Evolutionary conservation across 2,113 vertebrate genomes (phyloP), one percentile per base, ranked within the genome.

Genomic region (Campylomormyrus numenius): DNA sequence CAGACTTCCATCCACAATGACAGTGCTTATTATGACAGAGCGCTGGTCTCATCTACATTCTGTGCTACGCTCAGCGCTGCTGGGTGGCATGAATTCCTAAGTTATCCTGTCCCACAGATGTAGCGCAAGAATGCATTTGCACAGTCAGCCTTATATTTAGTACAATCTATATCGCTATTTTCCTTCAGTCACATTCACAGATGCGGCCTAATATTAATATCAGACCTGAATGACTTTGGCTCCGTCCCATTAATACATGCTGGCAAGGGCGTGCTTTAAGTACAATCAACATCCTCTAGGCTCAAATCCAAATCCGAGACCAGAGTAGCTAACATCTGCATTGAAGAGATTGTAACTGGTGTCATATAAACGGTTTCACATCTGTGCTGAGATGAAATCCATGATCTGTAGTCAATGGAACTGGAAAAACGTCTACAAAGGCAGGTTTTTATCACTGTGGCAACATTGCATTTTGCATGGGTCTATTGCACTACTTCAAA

Each of bases 1-100:
- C 50, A 62, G 90, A 48, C 88, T 56, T 89, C 88, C 70, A 89
- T 91, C 84, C 49, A 58, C 39, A 83, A 83, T 89, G 90, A 89
- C 88, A 83, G 88, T 35, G 70, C 89, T 91, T 89, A 91, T 91
- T 89, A 89, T 89, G 88, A 91, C n/a, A 46, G 88, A 91, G 90
- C 8, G 17, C n/a, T 39, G 53, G 24, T 49, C 49, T 87, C 39
- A 39, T 89, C 50, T 49, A 13, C 89, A 49, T 85, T 31, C 80
- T 45, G 45, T 31, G 52, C 21, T 58, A 3, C 45, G 31, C 15
- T 46, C 87, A 7, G 50, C 35, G 10, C 70, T 27, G 90, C 85
- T 49, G 58, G 53, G 52, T n/a, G 19, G 89, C 31, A 48, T 46
- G n/a, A 86, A 35, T 87, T 17, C 62, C 85, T 46, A 88, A 42